Base-by-base conservation (phyloP, 2,888 invertebrate species). In the Carterocephalus palaemon region DNA sequence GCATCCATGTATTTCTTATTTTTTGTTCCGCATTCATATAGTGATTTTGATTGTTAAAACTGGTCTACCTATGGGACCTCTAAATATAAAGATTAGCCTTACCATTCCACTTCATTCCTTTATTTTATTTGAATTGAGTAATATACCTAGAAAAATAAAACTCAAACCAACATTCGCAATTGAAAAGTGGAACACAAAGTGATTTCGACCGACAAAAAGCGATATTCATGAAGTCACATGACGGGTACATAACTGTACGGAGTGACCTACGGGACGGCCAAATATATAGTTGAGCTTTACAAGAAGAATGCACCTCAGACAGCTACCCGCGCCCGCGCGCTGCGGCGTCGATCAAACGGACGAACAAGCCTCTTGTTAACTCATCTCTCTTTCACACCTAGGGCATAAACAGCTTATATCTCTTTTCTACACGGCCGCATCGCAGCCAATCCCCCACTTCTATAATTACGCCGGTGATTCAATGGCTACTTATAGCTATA, bases 401-500 rank as follows among this genome's bases (percentile, higher is more conserved):
- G 53, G 55, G 52, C 43, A 47, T 52, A 52, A 60, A 60, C 56
- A 72, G 67, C 62, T 54, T 59, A 66, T 52, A 56, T 81, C 78
- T 69, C 68, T 50, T 54, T 70, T 75, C 47, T 70, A 61, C 81
- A 51, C 70, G 59, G 73, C 80, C 75, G 78, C 84, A 82, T 77
- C 84, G 76, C 83, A 85, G 82, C 84, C 85, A 84, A 85, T 84
- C 85, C 86, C 86, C 86, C 85, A 84, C 85, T 86, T 86, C 84
- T 86, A 86, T 86, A 86, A 86, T 86, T 86, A 86, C 85, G 82
- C 74, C 79, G 83, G 84, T 85, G 85, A 86, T 86, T 86, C 86
- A 86, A 86, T 86, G 81, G 83, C 85, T 82, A 81, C 84, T 82
- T 84, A 84, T 84, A 83, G 74, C 71, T 84, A 78, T 83, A 76